Base-by-base conservation (phyloP, 1,140 invertebrate species). In the Drosophila paulistorum region DNA sequence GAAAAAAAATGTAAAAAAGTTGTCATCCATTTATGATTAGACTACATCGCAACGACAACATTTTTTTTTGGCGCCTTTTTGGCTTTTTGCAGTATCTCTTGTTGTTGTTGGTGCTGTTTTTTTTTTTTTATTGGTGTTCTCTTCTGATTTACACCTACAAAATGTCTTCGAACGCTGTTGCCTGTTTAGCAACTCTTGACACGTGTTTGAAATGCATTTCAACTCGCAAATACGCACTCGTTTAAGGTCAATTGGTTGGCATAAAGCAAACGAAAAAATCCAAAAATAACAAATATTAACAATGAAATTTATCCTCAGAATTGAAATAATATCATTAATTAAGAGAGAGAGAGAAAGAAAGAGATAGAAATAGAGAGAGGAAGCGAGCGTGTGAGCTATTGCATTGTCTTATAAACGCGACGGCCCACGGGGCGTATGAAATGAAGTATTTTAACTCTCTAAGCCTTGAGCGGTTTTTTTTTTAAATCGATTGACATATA, bases 81-180 rank as follows among this genome's bases (percentile, higher is more conserved):
- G 51, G 14, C 57, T 9, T 51, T 39, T 71, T 30, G 11, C 26
- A 26, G 3, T 54, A 0, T 54, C 7, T 65, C 10, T 71, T 37
- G 26, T 26, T 26, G 26, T 26, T 35, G 35, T 35, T 35, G 7
- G 7, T 37, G 14, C 14, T 11, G 74, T 14, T 26, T 33, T n/a
- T 39, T 61, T 26, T 23, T 39, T 55, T 62, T 39, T 74, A 74
- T 63, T 41, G 33, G 20, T n/a, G 20, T 62, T 14, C 45, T 59
- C 63, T 60, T 54, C 63, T 75, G 79, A 87, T 85, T 85, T 82
- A 86, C 83, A 86, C 82, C 83, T 79, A 7, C 54, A 82, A 76
- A 85, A 77, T 82, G 74, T 41, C 45, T 65, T 17, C 51, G n/a
- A 41, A 41, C 54, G 33, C 23, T 26, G 23, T 62, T 54, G 30